These are phyloP conservation scores for Pseudorectes ferrugineus DNA, from an alignment of 2,113 vertebrate species.

Conservation along the genomic window DNA sequence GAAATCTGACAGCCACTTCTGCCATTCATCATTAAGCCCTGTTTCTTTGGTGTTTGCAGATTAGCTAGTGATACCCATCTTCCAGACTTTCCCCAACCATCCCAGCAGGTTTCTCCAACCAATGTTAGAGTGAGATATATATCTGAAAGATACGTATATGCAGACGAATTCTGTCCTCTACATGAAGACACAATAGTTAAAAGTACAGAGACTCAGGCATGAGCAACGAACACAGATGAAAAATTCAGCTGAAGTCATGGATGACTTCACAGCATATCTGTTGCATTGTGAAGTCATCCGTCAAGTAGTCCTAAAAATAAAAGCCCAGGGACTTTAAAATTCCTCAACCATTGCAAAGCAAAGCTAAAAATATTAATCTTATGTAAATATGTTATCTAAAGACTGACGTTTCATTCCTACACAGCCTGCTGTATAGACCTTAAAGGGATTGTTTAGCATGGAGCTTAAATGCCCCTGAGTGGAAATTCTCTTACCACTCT, in stretches of 20 bases:
- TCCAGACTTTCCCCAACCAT: not conserved
- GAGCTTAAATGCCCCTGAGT: not conserved
- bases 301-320: not conserved
- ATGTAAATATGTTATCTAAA: not conserved
- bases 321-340: not conserved
- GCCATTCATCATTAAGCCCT: not conserved
- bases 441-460: not conserved
- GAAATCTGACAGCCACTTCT: not conserved
- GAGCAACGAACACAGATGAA: not conserved
- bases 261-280: not conserved
- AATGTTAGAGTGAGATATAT: not conserved
- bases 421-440: not conserved
- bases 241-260: not conserved
- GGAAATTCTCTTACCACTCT: not conserved
- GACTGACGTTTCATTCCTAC: not conserved
- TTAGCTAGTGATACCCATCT: not conserved
- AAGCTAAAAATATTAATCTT: not conserved
- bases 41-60: not conserved
- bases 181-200: not conserved
- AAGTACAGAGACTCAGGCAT: not conserved
- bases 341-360: not conserved
- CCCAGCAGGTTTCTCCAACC: not conserved
- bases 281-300: not conserved
- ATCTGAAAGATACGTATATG: not conserved
- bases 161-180: not conserved